Evolutionary conservation across 2,797 vertebrate species (phyloP), one percentile per base, ranked within the genome.

Genomic region (Dryobates pubescens): DNA sequence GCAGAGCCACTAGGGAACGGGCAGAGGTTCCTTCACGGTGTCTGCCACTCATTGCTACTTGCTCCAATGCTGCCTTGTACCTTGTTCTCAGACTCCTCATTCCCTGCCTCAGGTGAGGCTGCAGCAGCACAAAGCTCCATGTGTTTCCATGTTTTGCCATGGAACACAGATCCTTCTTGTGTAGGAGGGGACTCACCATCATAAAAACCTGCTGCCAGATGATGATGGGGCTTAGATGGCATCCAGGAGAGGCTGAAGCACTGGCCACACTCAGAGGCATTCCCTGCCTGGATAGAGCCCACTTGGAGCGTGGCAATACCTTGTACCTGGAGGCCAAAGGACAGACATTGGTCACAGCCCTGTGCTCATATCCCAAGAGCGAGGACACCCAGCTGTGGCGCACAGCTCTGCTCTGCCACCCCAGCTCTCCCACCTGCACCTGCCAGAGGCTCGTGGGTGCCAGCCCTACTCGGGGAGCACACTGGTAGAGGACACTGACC

Each of bases 241-340:
- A 98, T 96, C 99, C 99, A 99, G 63, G 99, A 99, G 96, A 99
- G 95, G 53, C 97, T 98, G 95, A 99, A 98, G 90, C 99, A 98
- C 86, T 98, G 98, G 11, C 99, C 99, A 2, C 98, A 98, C 54
- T 94, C 97, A 0, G 97, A 95, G 0, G 86, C 59, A 3, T 96
- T 97, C 49, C 98, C 97, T 1, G 97, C 97, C 96, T 98, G 98
- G 78, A 98, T 88, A 30, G 99, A 98, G 58, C 99, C 99, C 86
- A 99, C 97, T 91, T 98, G 98, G 69, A 99, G 96, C 0, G 97
- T 98, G 38, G 98, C 91, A 6, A 98, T 95, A 7, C 96, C 97
- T 53, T 97, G 96, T 4, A 98, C 98, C 99, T 99, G 94, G 9
- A 73, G 54, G 76, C 58, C 93, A 38, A 88, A 23, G 34, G 70